Base-by-base conservation (phyloP, 1,140 invertebrate species). In the Araneus ventricosus region DNA sequence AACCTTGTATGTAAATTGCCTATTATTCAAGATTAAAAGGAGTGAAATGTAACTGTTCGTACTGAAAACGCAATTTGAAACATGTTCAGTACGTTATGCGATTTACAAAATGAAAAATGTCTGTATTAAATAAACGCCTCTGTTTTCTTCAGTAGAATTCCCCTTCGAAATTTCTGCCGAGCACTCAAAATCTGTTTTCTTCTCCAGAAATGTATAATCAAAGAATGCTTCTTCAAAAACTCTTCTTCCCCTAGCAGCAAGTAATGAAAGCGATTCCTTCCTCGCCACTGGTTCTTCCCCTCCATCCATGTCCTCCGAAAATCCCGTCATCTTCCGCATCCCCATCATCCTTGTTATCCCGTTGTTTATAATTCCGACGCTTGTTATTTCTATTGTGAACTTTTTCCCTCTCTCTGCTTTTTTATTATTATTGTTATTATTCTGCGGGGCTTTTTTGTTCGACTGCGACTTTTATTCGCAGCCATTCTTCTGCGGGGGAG, bases 401-500 rank as follows among this genome's bases (percentile, higher is more conserved):
- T 87, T 87, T 87, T 87, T 87, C 59, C n/a, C 14, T 20, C 61
- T 30, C 14, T 84, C 45, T 27, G 17, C 41, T 41, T n/a, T 84
- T 45, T 57, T 52, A 57, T 52, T 84, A 52, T 90, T 90, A 75
- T 90, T 90, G 79, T 90, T 90, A 82, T 59, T 61, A 67, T 52
- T 82, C 86, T 67, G 57, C 39, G 79, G 30, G 45, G 39, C 52
- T 30, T 89, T 89, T 57, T 90, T 90, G 89, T 90, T 90, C 89
- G 89, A 37, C 52, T 75, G 89, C 89, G 89, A 90, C 89, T 90
- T 90, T 90, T 90, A 90, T 90, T 90, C 89, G 70, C 75, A 14
- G 22, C 75, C 45, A 84, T 90, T 90, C 89, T 90, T 90, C 75
- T 82, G 89, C 61, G 70, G 27, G 45, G 75, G 39, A 37, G 8